Evolutionary conservation across 2,797 vertebrate genomes (phyloP), one percentile per base, ranked within the genome.

Genomic region (Corythornis leucogaster): DNA sequence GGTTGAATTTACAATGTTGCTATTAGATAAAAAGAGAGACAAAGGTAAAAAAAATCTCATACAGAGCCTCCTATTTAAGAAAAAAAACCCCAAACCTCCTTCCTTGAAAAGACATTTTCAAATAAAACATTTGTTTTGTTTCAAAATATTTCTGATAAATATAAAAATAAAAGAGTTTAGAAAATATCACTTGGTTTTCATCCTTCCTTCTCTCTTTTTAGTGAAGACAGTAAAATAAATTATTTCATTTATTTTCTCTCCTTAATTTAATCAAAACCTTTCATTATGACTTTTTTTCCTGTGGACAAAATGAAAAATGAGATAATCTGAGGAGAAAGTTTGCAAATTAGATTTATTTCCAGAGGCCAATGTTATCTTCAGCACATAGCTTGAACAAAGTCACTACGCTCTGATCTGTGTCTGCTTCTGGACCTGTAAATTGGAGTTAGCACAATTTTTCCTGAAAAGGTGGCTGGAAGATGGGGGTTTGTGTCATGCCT

Each of bases 281-380:
- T 62, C 53, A 45, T 42, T 42, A 67, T 11, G 9, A 3, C 24
- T 85, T 57, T 77, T 73, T 58, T 35, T 57, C n/a, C 18, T 25
- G 6, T 54, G 24, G 54, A 77, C 28, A 88, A 80, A 73, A 79
- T 81, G 15, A 81, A 86, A 92, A 93, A 84, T 51, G 2, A 73
- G n/a, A 74, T 76, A 73, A 91, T 57, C 28, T 57, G 48, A 80
- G 15, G 10, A 57, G 33, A 78, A 92, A 77, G 42, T 83, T 85
- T 91, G n/a, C 8, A 83, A 91, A 75, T 80, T 45, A 80, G 14
- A 68, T 78, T 82, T 74, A 30, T 85, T 94, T 93, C 42, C 33
- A 89, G 85, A 80, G 8, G 11, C 50, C 16, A 35, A 2, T 11
- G 5, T 66, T 15, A 63, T 57, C 12, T 54, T 46, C n/a, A 68